A percentile compares a stretch with the other conserved stretches of the same genome.
phyloP scores from a whole-genome alignment of 2,888 invertebrate species.

The Lottia scabra region DNA sequence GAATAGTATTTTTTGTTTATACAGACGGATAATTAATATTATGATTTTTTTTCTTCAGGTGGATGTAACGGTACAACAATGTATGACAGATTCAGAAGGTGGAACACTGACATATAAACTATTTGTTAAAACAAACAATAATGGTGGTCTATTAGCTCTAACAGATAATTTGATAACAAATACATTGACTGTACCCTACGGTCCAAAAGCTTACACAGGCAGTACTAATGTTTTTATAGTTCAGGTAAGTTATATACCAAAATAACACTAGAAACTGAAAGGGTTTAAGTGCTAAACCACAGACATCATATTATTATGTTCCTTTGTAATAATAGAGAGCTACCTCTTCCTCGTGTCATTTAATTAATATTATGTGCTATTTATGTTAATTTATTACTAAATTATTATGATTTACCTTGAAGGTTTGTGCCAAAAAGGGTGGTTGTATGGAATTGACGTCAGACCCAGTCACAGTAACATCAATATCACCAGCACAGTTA shows the following conservation, averaged over 20 bases:
- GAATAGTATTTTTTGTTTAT: too few species aligned
- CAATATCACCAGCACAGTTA: not conserved
- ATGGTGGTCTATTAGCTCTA: not conserved
- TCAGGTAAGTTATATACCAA: not conserved
- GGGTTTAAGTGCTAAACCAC: too few species aligned
- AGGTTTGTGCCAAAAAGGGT: constrained; percentile 16
- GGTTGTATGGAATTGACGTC: constrained; percentile 6
- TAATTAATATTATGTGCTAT: too few species aligned
- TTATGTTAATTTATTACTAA: too few species aligned
- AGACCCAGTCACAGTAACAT: constrained; percentile 4
- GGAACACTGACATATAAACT: constrained; percentile 10
- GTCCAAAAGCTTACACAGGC: not conserved
- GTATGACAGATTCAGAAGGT: constrained; percentile 13
- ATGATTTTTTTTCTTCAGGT: not conserved
- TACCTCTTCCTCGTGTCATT: too few species aligned
- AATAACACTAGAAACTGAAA: too few species aligned
- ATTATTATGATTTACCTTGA: not conserved
- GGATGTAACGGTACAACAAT: not conserved
- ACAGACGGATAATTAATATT: too few species aligned
- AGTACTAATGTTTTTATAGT: not conserved
- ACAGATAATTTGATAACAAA: not conserved
- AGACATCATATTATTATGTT: too few species aligned
- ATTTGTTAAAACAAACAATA: not conserved
- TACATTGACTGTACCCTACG: not conserved
- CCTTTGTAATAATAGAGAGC: too few species aligned